These are phyloP conservation scores for Tinamus guttatus DNA, from an alignment of 2,113 vertebrate genomes.

Conservation along the genomic window DNA sequence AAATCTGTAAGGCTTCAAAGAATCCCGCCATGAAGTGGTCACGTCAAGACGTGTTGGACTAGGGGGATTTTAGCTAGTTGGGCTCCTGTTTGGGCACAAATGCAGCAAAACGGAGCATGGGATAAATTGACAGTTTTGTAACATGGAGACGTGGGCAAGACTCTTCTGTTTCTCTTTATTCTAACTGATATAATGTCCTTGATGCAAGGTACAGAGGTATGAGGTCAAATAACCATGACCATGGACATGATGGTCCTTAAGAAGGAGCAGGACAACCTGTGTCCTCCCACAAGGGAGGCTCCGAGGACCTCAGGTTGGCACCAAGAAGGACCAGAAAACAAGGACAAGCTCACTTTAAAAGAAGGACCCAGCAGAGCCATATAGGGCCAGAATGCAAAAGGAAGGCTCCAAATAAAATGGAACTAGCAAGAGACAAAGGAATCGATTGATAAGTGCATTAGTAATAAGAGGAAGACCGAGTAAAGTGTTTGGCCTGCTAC, in stretches of 20 bases:
- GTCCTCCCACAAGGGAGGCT: background rate
- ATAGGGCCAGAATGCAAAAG: background rate
- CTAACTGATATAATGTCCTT: background rate
- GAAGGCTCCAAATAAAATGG: background rate
- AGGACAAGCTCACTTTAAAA: background rate
- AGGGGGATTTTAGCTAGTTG: background rate
- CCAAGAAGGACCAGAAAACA: background rate
- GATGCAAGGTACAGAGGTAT: background rate
- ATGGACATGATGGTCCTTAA: background rate
- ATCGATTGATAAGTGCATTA: background rate
- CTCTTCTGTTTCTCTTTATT: background rate
- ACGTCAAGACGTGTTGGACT: background rate
- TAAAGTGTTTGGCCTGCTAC: conserved; percentile 30
- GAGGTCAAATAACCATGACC: accelerated
- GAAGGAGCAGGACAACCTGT: background rate
- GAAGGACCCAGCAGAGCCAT: background rate
- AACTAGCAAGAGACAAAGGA: background rate
- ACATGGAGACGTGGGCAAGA: accelerated
- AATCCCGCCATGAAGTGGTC: background rate
- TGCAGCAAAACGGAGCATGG: background rate
- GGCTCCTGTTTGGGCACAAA: background rate
- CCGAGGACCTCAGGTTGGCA: background rate
- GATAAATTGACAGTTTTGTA: accelerated
- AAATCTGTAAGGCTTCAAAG: accelerated
- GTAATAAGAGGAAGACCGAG: conserved; percentile 13